Base-by-base conservation (phyloP, 2,113 vertebrate species). In the Pedetes capensis region DNA sequence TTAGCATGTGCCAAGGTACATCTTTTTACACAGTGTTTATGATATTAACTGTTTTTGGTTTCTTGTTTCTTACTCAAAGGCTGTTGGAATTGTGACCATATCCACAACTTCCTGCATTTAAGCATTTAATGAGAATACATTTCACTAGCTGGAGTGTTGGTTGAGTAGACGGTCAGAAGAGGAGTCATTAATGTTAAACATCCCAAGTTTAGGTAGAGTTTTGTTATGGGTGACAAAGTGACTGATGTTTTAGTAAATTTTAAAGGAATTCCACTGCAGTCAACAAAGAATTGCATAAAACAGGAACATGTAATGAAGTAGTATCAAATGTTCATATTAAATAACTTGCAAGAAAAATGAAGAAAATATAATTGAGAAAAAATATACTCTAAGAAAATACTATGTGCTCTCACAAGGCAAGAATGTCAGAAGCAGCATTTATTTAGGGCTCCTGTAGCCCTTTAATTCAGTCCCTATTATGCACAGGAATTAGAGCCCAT, bases 401-500 rank as follows among this genome's bases (percentile, higher is more conserved):
- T 66, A 37, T 7, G 23, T 34, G 61, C 44, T 61, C 61, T 75
- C 79, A 42, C 55, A 83, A 92, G 68, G 66, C 16, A 74, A 25
- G 27, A 61, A 64, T 16, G 47, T 59, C 87, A 96, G 68, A 91
- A 84, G 49, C n/a, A 91, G 82, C 82, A 87, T 63, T 64, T 34
- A 92, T 22, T 68, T 71, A 90, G 63, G 44, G 23, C 8, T 96
- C 42, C 47, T 49, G 12, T 53, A 69, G 87, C n/a, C 44, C 55
- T 95, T 95, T 95, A 79, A 89, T 95, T 95, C 87, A 37, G 25
- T n/a, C 6, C 72, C 22, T 16, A 66, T 86, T 84, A 61, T 85
- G 66, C 42, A 44, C 0, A 94, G 68, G 68, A 96, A 96, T 92
- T 96, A 89, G 42, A 76, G 32, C 2, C 74, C 64, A 44, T 87